Percentiles rank a stretch among this genome's conserved stretches.
Conservation (phyloP, 2,113 vertebrate species). For the Nothoprocta perdicaria region DNA sequence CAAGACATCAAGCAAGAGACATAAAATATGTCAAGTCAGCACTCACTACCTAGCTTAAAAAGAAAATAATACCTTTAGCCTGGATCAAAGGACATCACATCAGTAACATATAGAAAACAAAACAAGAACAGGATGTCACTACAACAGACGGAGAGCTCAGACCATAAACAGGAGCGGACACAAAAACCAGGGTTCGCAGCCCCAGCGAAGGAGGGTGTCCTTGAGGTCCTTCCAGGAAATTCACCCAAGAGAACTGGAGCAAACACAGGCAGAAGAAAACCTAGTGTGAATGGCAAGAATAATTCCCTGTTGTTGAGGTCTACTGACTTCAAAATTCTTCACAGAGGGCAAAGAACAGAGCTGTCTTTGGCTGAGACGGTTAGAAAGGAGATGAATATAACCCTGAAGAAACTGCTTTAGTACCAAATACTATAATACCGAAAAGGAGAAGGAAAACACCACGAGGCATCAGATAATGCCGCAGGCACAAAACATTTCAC, state of each 20-base stretch:
- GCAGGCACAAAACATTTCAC: neutral
- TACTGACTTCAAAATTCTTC: neutral
- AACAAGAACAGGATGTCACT: neutral
- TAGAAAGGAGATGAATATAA: neutral
- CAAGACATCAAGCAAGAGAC: slow-evolving; percentile 52
- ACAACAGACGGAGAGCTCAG: neutral
- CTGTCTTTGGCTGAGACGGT: neutral
- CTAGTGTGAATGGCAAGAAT: neutral
- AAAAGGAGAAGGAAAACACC: neutral
- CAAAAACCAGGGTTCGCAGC: neutral
- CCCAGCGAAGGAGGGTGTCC: neutral
- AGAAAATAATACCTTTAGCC: neutral
- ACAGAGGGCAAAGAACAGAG: neutral
- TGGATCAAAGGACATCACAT: neutral
- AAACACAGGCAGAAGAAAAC: neutral
- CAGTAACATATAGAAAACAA: neutral
- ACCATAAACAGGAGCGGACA: neutral
- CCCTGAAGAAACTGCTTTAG: neutral
- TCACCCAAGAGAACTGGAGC: neutral
- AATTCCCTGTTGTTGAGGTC: neutral
- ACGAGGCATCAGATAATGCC: neutral
- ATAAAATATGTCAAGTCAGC: slow-evolving; percentile 13
- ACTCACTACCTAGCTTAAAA: neutral
- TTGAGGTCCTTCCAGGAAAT: neutral
- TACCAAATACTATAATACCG: neutral